A percentile compares a stretch with the other conserved stretches of the same genome.
These are phyloP conservation scores for Colletes collaris DNA, from an alignment of 2,888 invertebrate species.

Conservation along the genomic window DNA sequence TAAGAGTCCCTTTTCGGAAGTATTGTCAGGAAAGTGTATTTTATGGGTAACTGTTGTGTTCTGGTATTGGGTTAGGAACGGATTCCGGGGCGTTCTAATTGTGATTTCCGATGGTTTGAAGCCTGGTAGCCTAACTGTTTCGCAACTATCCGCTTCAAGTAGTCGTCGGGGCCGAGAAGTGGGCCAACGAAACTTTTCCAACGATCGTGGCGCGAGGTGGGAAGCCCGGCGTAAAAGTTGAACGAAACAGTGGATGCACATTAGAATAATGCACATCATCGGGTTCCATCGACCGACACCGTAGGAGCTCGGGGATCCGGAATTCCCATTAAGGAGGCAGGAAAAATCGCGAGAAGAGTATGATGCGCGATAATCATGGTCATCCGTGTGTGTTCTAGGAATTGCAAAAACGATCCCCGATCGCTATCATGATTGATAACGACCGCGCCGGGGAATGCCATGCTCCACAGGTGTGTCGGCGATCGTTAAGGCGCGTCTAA, in stretches of 20 bases:
- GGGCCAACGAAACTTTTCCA: constrained; percentile 21
- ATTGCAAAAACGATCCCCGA: constrained; percentile 26
- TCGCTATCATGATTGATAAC: constrained; percentile 51
- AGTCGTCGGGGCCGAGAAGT: not conserved
- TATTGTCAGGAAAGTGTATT: no score
- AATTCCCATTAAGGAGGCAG: constrained; percentile 40
- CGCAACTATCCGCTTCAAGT: not conserved
- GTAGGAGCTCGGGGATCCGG: constrained; percentile 3
- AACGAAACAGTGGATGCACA: constrained; percentile 1
- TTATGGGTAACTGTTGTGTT: no score
- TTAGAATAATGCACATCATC: constrained; percentile 9
- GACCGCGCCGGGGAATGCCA: constrained; percentile 6
- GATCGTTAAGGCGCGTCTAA: constrained; percentile 62
- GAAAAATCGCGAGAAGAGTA: constrained; percentile 33
- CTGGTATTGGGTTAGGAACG: no score
- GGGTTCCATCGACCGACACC: not conserved
- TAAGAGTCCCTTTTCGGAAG: no score
- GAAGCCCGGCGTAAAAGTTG: constrained; percentile 7
- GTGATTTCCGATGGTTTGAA: not conserved
- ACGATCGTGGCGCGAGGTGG: not conserved
- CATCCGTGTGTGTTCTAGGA: constrained; percentile 21
- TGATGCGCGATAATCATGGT: constrained; percentile 47
- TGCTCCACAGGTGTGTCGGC: constrained; percentile 52
- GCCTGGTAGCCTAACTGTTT: not conserved
- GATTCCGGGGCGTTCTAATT: not conserved